Evolutionary conservation across 2,113 vertebrate genomes (phyloP), one percentile per base, ranked within the genome.

Genomic region (Pluvianellus socialis): DNA sequence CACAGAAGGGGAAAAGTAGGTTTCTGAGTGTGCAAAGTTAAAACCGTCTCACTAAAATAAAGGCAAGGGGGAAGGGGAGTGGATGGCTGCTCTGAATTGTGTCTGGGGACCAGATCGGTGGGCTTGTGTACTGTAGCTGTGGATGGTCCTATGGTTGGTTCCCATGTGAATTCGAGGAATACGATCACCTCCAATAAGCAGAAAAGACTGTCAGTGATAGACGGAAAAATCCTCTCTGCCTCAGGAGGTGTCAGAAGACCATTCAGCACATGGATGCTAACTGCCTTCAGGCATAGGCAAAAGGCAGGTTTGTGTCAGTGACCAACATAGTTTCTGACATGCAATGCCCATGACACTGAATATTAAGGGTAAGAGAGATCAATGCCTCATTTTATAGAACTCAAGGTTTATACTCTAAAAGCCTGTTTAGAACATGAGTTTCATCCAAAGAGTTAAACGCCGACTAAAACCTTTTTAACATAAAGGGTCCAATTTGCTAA

Each of bases 401-500:
- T 97, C 94, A 95, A 91, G 75, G 27, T 61, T 92, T 75, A n/a
- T 62, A 49, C 38, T 85, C 50, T 63, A 45, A 86, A 80, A 68
- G 4, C 15, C 44, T 68, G 42, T 32, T 92, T 87, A 55, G 70
- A 94, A 42, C 71, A 70, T 32, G 28, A 22, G 42, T 92, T 87
- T 92, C 73, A 33, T 38, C 44, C 23, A 47, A 97, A 93, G 89
- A 87, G 84, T 94, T 97, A 96, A 97, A 97, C 63, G 70, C 52
- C 67, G 76, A 93, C 86, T 81, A 53, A 97, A 97, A 89, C 52
- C 82, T 91, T 97, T 97, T 90, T 83, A 96, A 97, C 71, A 86
- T 62, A 95, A 94, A 95, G 91, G 56, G 79, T 75, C 83, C 73
- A 86, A 96, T 96, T 95, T 97, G 59, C 82, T 95, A 97, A 97